Evolutionary conservation across 2,113 vertebrate genomes (phyloP).

Genomic region (Orientallactaga bullata): DNA sequence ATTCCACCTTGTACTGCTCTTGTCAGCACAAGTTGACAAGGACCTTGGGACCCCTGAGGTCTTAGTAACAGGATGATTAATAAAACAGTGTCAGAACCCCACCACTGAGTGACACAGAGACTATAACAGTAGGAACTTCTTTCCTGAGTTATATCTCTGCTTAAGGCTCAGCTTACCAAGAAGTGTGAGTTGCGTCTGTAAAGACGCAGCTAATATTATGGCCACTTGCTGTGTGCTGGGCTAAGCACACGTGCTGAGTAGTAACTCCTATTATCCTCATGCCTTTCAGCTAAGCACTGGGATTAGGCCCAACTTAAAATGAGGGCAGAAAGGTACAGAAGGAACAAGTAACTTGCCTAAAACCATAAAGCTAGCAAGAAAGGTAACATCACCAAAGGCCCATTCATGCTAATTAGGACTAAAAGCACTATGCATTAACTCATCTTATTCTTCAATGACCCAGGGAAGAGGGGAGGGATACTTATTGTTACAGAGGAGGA

Average conservation of each 20-base stretch:
- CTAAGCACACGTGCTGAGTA: not conserved
- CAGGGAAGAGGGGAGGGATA: not conserved
- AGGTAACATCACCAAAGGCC: not conserved
- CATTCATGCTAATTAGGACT: not conserved
- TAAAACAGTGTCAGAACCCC: not conserved
- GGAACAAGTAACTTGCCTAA: not conserved
- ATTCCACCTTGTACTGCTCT: not conserved
- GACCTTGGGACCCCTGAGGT: not conserved
- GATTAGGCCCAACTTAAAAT: not conserved
- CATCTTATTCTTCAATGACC: not conserved
- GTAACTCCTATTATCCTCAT: not conserved
- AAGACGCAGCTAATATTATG: not conserved
- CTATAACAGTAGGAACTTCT: not conserved
- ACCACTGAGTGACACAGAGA: not conserved
- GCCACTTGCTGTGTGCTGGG: not conserved
- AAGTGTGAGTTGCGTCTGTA: not conserved
- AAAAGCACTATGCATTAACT: not conserved
- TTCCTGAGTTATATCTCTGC: not conserved
- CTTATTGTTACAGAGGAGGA: not conserved
- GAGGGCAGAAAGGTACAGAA: not conserved
- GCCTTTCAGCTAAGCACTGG: not conserved
- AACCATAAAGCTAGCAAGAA: not conserved
- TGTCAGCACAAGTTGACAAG: not conserved
- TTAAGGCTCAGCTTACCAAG: not conserved
- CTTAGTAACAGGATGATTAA: not conserved